Evolutionary conservation across 2,797 vertebrate genomes (phyloP).

Genomic region (Cossypha caffra): DNA sequence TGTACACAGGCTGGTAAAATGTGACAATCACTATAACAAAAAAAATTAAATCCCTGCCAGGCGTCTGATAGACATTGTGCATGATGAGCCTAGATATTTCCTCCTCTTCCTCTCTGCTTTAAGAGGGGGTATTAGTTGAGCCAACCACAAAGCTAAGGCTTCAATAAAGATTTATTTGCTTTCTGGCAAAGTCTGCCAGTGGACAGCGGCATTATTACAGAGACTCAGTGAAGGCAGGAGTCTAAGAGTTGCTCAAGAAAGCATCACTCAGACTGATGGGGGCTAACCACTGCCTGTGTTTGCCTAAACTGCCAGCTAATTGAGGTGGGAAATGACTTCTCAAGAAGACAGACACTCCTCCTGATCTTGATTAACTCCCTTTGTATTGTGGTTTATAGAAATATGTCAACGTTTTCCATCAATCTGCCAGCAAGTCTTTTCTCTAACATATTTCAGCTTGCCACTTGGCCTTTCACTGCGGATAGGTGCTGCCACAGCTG

Average conservation of each 20-base stretch:
- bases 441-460: conserved; percentile 57
- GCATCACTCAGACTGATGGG: background rate
- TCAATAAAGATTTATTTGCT: background rate
- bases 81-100: background rate
- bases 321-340: conserved; percentile 52
- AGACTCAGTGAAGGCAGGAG: background rate
- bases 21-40: background rate
- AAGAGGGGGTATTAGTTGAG: background rate
- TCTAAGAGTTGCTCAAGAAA: background rate
- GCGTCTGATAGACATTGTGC: background rate
- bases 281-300: background rate
- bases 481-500: conserved; percentile 53
- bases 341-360: background rate
- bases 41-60: conserved; percentile 23
- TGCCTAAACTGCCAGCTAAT: conserved; percentile 41
- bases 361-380: conserved; percentile 66
- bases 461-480: conserved; percentile 58
- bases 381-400: conserved; percentile 59
- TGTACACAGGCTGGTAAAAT: background rate
- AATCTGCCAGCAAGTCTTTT: conserved; percentile 66
- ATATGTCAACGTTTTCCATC: conserved; percentile 62
- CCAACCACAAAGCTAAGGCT: background rate
- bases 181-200: background rate
- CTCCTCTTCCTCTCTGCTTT: background rate
- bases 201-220: background rate